Evolutionary conservation across 2,113 vertebrate species (phyloP), one percentile per base, ranked within the genome.

Genomic region (Macquaria ambigua): DNA sequence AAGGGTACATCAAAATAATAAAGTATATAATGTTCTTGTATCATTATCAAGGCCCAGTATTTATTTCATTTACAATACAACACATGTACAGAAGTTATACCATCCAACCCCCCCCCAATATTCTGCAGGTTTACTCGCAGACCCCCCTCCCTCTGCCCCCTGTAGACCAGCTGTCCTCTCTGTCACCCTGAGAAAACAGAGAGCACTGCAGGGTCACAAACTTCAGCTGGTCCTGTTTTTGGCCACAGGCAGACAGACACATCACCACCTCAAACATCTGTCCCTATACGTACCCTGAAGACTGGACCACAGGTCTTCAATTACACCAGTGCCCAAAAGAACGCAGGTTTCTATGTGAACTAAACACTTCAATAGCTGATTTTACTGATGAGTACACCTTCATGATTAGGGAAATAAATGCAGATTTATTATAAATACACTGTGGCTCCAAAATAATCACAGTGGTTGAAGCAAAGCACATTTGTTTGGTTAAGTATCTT

Each of bases 101-200:
- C 43, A 23, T 69, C 15, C 16, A 9, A n/a, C n/a, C n/a, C 12
- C 50, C 63, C 0, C 6, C 2, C 8, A n/a, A 39, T 46, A 62
- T 21, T 18, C 28, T 61, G 43, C 15, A 18, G 28, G 50, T 56
- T 18, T 25, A 18, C 58, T 31, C 12, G 1, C 28, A 59, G 77
- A 72, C 75, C 58, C 34, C 39, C 34, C 20, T 6, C 31, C 20
- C 23, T 18, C 48, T 10, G 37, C 59, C 79, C 73, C 85, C 66
- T 81, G 77, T 77, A 87, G 77, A 56, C 71, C 18, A 15, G 34
- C 77, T 86, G 85, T 75, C 83, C 81, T 74, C 72, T 80, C 71
- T 48, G 34, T 88, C 81, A 88, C 28, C 81, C 83, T 76, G 67
- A 83, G 48, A 77, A 87, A 77, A 89, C 63, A 77, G 66, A 72